Base-by-base conservation (phyloP, 2,888 invertebrate species). In the Aplocera efformata region DNA sequence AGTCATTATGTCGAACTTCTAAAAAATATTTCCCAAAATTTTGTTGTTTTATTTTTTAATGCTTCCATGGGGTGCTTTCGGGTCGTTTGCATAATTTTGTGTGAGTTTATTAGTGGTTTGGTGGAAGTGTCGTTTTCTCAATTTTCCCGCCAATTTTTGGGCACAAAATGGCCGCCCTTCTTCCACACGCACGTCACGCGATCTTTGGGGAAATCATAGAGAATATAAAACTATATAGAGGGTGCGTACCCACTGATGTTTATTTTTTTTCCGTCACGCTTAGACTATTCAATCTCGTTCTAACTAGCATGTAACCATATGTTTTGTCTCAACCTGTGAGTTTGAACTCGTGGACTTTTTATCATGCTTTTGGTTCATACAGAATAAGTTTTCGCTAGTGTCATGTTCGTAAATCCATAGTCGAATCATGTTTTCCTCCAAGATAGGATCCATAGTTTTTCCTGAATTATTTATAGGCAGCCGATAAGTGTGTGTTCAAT, bases 141-240 rank as follows among this genome's bases (percentile, higher is more conserved):
- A 82, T 83, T 82, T 80, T 73, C 68, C 79, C 75, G 75, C 77
- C 79, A 82, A 81, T 83, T 80, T 80, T 63, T 67, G 72, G 67
- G 69, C 60, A 71, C 82, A 82, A 84, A 80, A 85, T 85, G 83
- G 81, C 78, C 66, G 72, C 64, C 63, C 62, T 67, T 69, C 59
- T 58, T 56, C 55, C 65, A 56, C 79, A 80, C 80, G 79, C 79
- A 73, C 67, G 58, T 50, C 80, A 80, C 79, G 80, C 80, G 63
- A 79, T 45, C 55, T 42, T 53, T 36, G 35, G 33, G 48, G 56
- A 54, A 62, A 45, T 56, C 38, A 25, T 35, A 32, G 39, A 44
- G 30, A 5, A 17, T 17, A 17, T 17, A 17, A 5, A 17, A 17
- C 13, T 17, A 17, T 17, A 17, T 17, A 17, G 13, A 17, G 13